Base-by-base conservation (phyloP, 2,797 vertebrate genomes). In the Tragelaphus eurycerus region DNA sequence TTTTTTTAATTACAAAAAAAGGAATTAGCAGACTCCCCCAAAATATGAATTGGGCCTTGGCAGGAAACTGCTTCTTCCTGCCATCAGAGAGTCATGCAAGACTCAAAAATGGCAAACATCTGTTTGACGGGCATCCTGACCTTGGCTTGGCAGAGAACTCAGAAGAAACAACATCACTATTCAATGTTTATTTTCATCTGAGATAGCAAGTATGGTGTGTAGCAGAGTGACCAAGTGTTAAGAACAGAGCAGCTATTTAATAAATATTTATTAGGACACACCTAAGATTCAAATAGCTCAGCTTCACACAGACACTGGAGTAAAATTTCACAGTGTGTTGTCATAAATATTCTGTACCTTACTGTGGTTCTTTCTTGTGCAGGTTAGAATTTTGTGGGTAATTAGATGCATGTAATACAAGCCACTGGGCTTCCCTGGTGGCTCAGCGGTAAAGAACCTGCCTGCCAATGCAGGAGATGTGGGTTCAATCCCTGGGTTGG, bases 11-110 rank as follows among this genome's bases (percentile, higher is more conserved):
- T 82, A 31, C 34, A 83, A 55, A 52, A 55, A 88, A 93, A 57
- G n/a, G 15, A 67, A 43, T 60, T 79, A 93, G 64, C 74, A 93
- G 43, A 93, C 46, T 96, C 43, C 52, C 38, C 64, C 81, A 82
- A 96, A 86, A 95, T 93, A 86, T 84, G 97, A 96, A 96, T 89
- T 91, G 90, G 62, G n/a, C 34, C 84, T 96, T 98, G 97, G 92
- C 94, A 97, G 84, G n/a, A 95, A 96, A 97, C 59, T 71, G 19
- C 74, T 95, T 48, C 60, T 91, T 97, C 62, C 86, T 97, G 94
- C 90, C 90, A 84, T 95, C 25, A 87, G 90, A 95, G 84, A 96
- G 92, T 94, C 95, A 91, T 79, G 92, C 19, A 15, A 87, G 88
- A 74, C 84, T 91, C 60, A 93, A 81, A 79, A 97, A 97, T 95